Base-by-base conservation (phyloP, 92 coral and sea anemone genomes). In the Epizoanthus illoricatus region DNA sequence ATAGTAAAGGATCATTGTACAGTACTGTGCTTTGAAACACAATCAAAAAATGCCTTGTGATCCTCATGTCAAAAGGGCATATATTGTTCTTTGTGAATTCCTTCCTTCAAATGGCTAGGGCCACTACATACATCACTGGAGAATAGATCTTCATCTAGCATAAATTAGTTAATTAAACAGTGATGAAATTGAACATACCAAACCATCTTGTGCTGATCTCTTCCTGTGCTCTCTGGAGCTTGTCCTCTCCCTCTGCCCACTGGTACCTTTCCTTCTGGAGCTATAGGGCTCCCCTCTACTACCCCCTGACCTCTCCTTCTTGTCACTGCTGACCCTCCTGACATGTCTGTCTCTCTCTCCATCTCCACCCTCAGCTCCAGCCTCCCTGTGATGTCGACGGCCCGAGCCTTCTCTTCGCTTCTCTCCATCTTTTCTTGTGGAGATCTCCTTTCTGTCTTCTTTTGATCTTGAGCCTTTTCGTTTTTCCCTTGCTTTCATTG, bases 401-500 rank as follows among this genome's bases (percentile, higher is more conserved):
- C 81, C 81, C 8, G 81, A 60, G 28, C 81, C 81, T 63, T 75
- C 81, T 60, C 81, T 28, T 8, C 81, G 63, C 58, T 41, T 78
- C 47, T 78, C 82, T 63, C 64, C 88, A 75, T 80, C 97, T 86
- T n/a, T 93, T 91, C 87, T 66, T 0, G 78, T 45, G 71, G 78
- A 68, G 28, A 84, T 74, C 28, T 93, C 97, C 73, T 81, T 93
- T 49, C 89, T 84, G 70, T 90, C 91, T 74, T 93, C 97, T 58
- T 85, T 88, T 17, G 91, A 84, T 68, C 90, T 88, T 1, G 97
- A 93, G 58, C 85, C 91, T 47, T 87, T 86, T 63, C 91, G 83
- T 70, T 93, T 93, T 61, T 93, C 97, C 58, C 91, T 93, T 56
- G 94, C 97, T 62, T 93, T 93, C 87, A 93, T 88, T 63, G 92